Evolutionary conservation across 1,140 invertebrate genomes (phyloP).

Genomic region (Solen grandis): DNA sequence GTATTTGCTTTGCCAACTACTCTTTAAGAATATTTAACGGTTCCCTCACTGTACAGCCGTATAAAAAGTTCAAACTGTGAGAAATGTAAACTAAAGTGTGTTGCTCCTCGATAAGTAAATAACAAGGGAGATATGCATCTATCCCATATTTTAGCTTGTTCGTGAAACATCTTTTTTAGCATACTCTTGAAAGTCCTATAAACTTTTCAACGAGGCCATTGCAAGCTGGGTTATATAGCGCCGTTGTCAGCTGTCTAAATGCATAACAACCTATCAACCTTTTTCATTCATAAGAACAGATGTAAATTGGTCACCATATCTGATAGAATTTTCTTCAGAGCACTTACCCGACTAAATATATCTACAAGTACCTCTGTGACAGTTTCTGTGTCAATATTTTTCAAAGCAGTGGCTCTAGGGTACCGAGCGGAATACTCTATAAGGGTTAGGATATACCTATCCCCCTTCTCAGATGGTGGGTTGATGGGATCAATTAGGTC

Average conservation of each 20-base stretch:
- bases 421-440: conserved; percentile 61
- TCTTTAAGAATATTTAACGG: conserved; percentile 67
- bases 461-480: conserved; percentile 32
- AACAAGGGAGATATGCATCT: conserved; percentile 63
- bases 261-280: conserved; percentile 55
- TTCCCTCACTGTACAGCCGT: conserved; percentile 68
- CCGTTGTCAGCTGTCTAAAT: conserved; percentile 61
- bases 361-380: conserved; percentile 62
- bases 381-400: conserved; percentile 32
- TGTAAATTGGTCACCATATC: conserved; percentile 81
- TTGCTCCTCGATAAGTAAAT: conserved; percentile 70
- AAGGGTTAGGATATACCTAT: conserved; percentile 53
- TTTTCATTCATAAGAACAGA: conserved; percentile 64
- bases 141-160: conserved; percentile 74
- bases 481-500: conserved; percentile 51
- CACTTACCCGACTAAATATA: conserved; percentile 79
- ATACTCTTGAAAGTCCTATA: conserved; percentile 68
- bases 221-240: conserved; percentile 67
- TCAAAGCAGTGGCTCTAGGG: conserved; percentile 55
- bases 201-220: conserved; percentile 69
- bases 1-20: too few relatives aligned
- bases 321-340: conserved; percentile 78
- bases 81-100: conserved; percentile 64
- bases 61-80: conserved; percentile 71
- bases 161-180: conserved; percentile 64